A percentile compares a stretch with the other conserved stretches of the same genome.
Conservation (phyloP, 2,888 invertebrate species). For the Carabus problematicus region DNA sequence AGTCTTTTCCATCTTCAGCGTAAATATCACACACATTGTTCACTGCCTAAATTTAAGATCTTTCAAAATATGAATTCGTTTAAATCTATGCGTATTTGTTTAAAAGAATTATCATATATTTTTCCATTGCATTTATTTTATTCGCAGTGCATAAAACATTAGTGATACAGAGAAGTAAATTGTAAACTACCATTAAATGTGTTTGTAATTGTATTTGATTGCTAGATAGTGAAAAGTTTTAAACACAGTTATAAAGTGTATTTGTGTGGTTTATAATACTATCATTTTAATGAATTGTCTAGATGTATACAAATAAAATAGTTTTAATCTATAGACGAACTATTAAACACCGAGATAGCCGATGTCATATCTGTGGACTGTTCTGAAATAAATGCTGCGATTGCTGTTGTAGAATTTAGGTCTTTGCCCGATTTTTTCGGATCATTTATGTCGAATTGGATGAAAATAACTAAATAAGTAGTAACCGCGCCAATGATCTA, state of each 20-base stretch:
- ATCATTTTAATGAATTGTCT: background rate
- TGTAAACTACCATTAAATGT: too few relatives aligned
- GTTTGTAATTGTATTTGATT: background rate
- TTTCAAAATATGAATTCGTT: too few relatives aligned
- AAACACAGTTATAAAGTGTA: background rate
- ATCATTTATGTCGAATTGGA: constrained; percentile 32
- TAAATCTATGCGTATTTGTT: too few relatives aligned
- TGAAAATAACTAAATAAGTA: constrained; percentile 39
- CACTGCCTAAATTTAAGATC: too few relatives aligned
- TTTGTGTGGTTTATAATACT: background rate
- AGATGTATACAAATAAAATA: background rate
- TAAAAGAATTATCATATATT: too few relatives aligned
- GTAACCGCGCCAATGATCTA: constrained; percentile 41
- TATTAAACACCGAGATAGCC: background rate
- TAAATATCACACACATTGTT: too few relatives aligned
- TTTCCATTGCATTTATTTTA: background rate
- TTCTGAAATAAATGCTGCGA: background rate
- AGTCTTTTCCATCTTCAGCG: too few relatives aligned
- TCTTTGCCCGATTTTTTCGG: background rate
- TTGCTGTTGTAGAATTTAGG: constrained; percentile 2
- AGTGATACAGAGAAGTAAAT: background rate
- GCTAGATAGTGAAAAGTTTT: background rate
- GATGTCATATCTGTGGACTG: background rate
- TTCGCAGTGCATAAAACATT: background rate
- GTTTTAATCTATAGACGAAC: background rate